Base-by-base conservation (phyloP, 2,888 invertebrate genomes). In the Parapristionchus giblindavisi region DNA sequence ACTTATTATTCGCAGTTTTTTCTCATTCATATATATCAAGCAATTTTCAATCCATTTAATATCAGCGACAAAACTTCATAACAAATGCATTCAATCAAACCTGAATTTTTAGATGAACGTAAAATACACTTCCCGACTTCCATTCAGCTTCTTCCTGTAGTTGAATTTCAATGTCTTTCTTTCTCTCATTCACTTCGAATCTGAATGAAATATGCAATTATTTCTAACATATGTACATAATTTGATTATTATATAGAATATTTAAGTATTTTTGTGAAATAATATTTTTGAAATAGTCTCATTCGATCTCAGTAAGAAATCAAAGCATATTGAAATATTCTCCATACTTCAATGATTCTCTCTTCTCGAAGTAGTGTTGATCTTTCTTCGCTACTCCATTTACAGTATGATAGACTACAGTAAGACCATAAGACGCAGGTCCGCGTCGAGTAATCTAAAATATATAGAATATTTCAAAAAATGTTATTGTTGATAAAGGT, bases 61-160 rank as follows among this genome's bases (percentile, higher is more conserved):
- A n/a, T n/a, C n/a, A n/a, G n/a, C n/a, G n/a, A n/a, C n/a, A n/a
- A n/a, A n/a, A n/a, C n/a, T n/a, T n/a, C n/a, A n/a, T n/a, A n/a
- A n/a, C n/a, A n/a, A n/a, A n/a, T n/a, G n/a, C n/a, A n/a, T n/a
- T n/a, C n/a, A n/a, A n/a, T 24, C 56, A 6, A 24, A 78, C 80
- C 78, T 87, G 87, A 48, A 81, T 76, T 70, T 89, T 88, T 70
- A 92, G 84, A 81, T 91, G 90, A 32, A 91, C 89, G 85, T 91
- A 91, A 87, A 92, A 92, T 78, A 91, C 91, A 86, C 91, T 91
- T 84, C 91, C 91, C 0, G 91, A 91, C 86, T 91, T 91, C 91
- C 91, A 92, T 77, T 91, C 90, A 76, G 90, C 90, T 80, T 91
- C 91, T 76, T 81, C 79, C 11, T 91, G 88, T 76, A 92, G 90